Evolutionary conservation across 2,797 vertebrate species (phyloP).

Genomic region (Vultur gryphus): DNA sequence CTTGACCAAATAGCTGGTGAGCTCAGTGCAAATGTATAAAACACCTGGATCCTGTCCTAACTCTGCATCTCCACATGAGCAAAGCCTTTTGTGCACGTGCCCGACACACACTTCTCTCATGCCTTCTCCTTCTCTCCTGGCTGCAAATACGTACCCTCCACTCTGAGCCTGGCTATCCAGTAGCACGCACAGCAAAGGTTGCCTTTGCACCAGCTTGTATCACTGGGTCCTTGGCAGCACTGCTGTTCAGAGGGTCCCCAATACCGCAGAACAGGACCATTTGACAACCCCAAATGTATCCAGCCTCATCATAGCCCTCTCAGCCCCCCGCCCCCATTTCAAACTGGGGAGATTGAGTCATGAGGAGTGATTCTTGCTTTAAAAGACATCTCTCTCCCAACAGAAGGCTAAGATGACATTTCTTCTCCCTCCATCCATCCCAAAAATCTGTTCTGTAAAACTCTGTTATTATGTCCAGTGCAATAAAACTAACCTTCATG

Average conservation of each 20-base stretch:
- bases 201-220: not conserved
- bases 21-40: not conserved
- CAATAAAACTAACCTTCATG: not conserved
- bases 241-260: not conserved
- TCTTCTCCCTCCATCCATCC: not conserved
- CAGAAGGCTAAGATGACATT: not conserved
- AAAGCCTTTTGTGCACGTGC: not conserved
- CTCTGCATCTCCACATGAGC: not conserved
- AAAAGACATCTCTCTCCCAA: not conserved
- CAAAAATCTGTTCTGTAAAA: not conserved
- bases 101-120: not conserved
- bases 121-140: not conserved
- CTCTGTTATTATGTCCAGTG: not conserved
- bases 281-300: not conserved
- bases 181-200: not conserved
- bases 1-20: not conserved
- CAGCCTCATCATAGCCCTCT: not conserved
- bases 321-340: not conserved
- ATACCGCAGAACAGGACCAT: not conserved
- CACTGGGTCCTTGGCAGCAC: not conserved
- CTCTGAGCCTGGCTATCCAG: not conserved
- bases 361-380: not conserved
- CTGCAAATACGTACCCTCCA: fast-evolving
- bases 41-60: not conserved
- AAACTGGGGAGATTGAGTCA: not conserved